A percentile compares a stretch with the other conserved stretches of the same genome.
These are phyloP conservation scores for Altica lythri DNA, from an alignment of 2,888 invertebrate genomes.

Conservation along the genomic window DNA sequence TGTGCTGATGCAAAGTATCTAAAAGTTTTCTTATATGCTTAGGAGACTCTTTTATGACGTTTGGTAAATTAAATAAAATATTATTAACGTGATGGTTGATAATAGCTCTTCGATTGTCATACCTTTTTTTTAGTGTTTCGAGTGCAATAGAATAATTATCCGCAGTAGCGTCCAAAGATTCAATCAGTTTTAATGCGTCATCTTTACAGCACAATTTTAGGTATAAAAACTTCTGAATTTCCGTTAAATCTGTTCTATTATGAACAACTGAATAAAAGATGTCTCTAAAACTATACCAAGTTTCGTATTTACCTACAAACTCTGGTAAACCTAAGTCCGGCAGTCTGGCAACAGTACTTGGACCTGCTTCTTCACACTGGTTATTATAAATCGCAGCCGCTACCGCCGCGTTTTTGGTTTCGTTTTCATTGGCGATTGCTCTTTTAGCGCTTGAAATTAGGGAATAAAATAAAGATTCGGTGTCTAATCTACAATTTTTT, in stretches of 20 bases:
- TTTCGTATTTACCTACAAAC: not conserved
- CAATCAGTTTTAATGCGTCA: not conserved
- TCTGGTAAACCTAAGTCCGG: not conserved
- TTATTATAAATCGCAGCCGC: not conserved
- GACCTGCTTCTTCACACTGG: not conserved
- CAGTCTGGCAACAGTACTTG: not conserved
- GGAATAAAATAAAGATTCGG: not conserved
- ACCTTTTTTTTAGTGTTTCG: constrained; percentile 19
- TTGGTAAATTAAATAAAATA: constrained; percentile 24
- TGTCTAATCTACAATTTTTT: too few species aligned
- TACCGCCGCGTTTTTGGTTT: not conserved
- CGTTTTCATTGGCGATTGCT: not conserved
- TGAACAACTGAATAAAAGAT: not conserved
- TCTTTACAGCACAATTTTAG: constrained; percentile 4
- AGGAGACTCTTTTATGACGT: constrained; percentile 10
- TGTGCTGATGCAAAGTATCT: constrained; percentile 25
- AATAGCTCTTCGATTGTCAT: constrained; percentile 20
- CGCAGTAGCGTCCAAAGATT: constrained; percentile 5
- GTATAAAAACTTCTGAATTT: not conserved
- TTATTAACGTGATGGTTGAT: constrained; percentile 23
- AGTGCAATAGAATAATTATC: constrained; percentile 15
- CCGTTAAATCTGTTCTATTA: not conserved
- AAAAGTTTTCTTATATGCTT: constrained; percentile 19
- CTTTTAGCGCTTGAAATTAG: not conserved
- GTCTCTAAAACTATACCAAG: not conserved